Base-by-base conservation (phyloP, 1,140 invertebrate species). In the Leptinotarsa undecemlineata region DNA sequence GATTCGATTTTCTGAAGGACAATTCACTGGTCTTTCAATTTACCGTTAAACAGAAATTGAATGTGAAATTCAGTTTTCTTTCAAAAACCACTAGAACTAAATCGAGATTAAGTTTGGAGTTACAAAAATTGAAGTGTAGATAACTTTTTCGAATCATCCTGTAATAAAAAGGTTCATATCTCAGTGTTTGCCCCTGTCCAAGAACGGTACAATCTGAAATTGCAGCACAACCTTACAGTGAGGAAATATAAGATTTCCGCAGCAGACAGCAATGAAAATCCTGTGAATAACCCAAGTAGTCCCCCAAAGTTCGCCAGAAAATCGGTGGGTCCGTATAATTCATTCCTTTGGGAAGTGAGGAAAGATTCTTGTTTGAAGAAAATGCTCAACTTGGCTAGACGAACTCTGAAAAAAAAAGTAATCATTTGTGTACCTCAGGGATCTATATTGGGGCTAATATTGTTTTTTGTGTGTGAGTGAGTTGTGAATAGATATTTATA, bases 231-330 rank as follows among this genome's bases (percentile, higher is more conserved):
- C 85, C 88, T 85, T 42, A 89, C 76, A 19, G 86, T 88, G 14
- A 90, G 81, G 77, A 90, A 91, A 81, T 92, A 92, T 3, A 91
- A 47, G 21, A 91, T 86, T 85, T 92, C 91, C 1, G 89, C 86
- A 17, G 90, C 81, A 68, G 90, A 91, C 3, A 91, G 81, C 72
- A 91, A 86, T 3, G 90, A 91, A 81, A 92, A 90, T 4, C 91
- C 90, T 84, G 90, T 88, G 76, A 90, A 91, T 2, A 92, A 85
- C 4, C 91, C 90, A 4, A 91, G 86, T 26, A 91, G 84, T 68
- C 90, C 90, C 3, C 91, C 91, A 74, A 88, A 89, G 78, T 90
- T 91, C 19, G 90, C 90, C 11, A 91, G 85, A 79, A 91, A 89
- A 74, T 90, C 90, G 0, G 89, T 90, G 47, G 87, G 86, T 1